phyloP scores from a whole-genome alignment of 2,797 vertebrate species.

The Cirrhinus mrigala region DNA sequence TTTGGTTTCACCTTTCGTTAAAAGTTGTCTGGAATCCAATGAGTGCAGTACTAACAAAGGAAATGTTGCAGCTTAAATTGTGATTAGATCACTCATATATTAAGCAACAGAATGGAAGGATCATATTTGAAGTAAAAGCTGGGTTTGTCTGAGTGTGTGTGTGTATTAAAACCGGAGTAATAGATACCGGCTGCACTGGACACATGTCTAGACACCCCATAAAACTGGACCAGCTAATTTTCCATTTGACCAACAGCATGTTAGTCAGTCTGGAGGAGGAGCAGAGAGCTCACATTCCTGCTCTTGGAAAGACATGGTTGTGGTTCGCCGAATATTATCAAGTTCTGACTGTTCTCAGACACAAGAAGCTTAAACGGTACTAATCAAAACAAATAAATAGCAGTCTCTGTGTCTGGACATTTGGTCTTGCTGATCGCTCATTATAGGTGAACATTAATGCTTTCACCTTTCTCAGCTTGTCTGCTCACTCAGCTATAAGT shows the following conservation, averaged over 20 bases:
- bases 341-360: neutral
- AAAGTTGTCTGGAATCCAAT: neutral
- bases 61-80: neutral
- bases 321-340: constrained; percentile 25
- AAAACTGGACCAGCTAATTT: constrained; percentile 69
- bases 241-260: constrained; percentile 53
- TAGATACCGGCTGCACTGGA: constrained; percentile 40
- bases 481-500: neutral
- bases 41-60: neutral
- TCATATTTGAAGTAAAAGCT: neutral
- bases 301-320: constrained; percentile 49
- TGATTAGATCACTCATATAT: neutral
- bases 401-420: neutral
- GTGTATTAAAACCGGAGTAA: constrained; percentile 8
- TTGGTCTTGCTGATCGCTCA: neutral
- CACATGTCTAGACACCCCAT: constrained; percentile 64
- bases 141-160: neutral
- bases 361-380: neutral
- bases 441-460: neutral
- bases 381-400: neutral
- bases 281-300: constrained; percentile 56
- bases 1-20: neutral
- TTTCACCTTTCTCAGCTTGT: neutral
- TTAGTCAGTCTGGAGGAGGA: constrained; percentile 28
- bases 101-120: neutral